These are phyloP conservation scores for Epirrhoe alternata DNA, from an alignment of 2,888 invertebrate genomes.

Conservation along the genomic window DNA sequence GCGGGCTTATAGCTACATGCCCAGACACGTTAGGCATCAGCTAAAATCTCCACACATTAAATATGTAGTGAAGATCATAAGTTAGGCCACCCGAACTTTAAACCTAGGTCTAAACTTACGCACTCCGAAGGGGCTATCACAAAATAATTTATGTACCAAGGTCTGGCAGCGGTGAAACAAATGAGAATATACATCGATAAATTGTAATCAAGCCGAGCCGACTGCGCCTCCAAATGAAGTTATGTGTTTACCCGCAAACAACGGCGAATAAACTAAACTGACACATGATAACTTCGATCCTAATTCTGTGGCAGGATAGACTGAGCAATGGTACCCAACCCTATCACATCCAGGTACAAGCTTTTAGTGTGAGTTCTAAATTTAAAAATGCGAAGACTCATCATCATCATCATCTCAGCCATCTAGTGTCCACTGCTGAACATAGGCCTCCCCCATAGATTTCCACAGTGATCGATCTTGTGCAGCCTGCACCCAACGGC, in stretches of 20 bases:
- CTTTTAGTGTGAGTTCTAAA: neutral
- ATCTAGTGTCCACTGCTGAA: no score
- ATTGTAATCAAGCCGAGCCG: conserved; percentile 64
- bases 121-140: conserved; percentile 34
- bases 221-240: conserved; percentile 56
- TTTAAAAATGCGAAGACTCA: neutral
- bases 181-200: conserved; percentile 66
- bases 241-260: conserved; percentile 55
- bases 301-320: conserved; percentile 23
- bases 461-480: no score
- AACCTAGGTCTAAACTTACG: neutral
- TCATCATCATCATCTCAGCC: no score
- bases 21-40: no score
- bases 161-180: conserved; percentile 43
- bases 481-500: no score
- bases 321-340: neutral
- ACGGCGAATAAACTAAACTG: conserved; percentile 38
- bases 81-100: neutral
- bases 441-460: no score
- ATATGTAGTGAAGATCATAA: neutral
- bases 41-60: neutral
- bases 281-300: conserved; percentile 38
- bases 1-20: no score
- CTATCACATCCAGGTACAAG: neutral
- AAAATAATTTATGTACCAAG: conserved; percentile 48